Conservation (phyloP, 2,797 vertebrate species). For the Mormyrops attenuatus region DNA sequence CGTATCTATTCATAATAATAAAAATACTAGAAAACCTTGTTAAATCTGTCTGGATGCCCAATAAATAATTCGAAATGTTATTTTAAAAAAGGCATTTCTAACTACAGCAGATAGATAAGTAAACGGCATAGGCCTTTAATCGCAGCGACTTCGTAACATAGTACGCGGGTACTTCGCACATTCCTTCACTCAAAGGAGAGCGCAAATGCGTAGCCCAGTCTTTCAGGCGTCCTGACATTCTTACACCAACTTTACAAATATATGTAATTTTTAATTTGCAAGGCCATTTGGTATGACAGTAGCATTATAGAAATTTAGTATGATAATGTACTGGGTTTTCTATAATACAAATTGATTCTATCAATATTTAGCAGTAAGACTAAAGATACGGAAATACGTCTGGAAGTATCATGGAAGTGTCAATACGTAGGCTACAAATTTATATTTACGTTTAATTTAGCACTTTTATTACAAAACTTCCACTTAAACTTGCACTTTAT, state of each 20-base stretch:
- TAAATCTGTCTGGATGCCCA: not conserved
- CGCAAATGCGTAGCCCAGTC: not conserved
- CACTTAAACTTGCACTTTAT: not conserved
- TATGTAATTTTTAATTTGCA: not conserved
- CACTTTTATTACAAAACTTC: not conserved
- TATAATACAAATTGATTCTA: not conserved
- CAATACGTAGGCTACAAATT: not conserved
- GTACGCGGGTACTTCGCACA: not conserved
- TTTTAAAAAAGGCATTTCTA: not conserved
- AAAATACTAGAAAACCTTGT: not conserved
- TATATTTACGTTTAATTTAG: not conserved
- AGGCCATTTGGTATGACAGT: not conserved
- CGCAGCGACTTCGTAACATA: not conserved
- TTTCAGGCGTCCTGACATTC: not conserved
- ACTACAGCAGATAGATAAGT: not conserved
- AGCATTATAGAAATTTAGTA: not conserved
- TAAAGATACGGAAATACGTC: not conserved
- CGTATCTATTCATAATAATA: not conserved
- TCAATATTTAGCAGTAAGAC: not conserved
- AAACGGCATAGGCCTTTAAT: not conserved
- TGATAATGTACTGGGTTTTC: not conserved
- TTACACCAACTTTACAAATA: not conserved
- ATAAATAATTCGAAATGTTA: not conserved
- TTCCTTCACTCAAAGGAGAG: not conserved
- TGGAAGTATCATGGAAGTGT: not conserved